A percentile compares a stretch with the other conserved stretches of the same genome.
These are phyloP conservation scores for Porphyrio hochstetteri DNA, from an alignment of 2,113 vertebrate genomes.

Conservation along the genomic window DNA sequence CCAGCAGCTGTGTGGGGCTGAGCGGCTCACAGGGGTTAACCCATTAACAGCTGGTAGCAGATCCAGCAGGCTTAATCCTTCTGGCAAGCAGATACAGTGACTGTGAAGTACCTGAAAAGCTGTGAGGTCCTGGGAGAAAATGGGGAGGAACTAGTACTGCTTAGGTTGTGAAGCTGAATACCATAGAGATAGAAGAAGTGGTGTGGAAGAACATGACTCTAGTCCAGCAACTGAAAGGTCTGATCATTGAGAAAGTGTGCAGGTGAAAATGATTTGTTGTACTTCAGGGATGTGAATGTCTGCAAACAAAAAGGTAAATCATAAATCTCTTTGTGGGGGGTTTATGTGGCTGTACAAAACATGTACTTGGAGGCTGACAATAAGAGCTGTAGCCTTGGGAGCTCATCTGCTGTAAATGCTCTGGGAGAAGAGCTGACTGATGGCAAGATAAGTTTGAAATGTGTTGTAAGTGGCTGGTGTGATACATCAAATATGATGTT, in stretches of 20 bases:
- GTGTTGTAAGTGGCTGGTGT: neutral
- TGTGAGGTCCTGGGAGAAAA: neutral
- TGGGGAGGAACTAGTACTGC: neutral
- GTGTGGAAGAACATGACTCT: neutral
- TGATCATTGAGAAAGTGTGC: neutral
- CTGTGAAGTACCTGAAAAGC: neutral
- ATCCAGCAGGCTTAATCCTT: neutral
- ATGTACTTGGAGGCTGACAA: neutral
- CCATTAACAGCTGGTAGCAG: neutral
- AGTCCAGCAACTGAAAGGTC: neutral
- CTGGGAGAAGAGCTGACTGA: neutral
- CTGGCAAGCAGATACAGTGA: neutral
- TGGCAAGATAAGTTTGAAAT: neutral
- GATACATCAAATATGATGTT: neutral
- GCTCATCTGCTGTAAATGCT: neutral
- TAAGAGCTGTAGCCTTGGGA: neutral
- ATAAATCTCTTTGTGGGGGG: neutral
- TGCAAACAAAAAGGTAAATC: neutral
- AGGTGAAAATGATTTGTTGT: neutral
- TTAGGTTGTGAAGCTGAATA: neutral
- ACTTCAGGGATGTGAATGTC: neutral
- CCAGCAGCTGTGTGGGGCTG: rapidly evolving
- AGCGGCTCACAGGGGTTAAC: neutral
- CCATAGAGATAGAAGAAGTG: neutral
- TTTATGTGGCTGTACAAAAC: neutral